Conservation (phyloP, 2,888 invertebrate species). For the Hetaerina titia region DNA sequence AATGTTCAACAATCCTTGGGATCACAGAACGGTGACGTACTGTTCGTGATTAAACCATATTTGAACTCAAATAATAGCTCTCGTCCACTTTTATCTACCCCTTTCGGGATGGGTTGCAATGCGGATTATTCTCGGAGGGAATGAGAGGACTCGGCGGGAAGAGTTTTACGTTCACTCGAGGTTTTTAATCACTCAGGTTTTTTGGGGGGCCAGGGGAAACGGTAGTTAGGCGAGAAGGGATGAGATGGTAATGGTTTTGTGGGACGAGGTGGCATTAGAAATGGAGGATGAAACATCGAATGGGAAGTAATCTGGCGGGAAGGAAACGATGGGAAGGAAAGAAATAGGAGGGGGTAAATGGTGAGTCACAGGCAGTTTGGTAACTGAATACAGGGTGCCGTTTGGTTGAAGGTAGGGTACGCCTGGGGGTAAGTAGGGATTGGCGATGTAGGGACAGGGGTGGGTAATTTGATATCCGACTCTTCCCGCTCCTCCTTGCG, state of each 20-base stretch:
- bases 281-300: neutral
- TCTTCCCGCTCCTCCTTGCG: neutral
- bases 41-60: too few relatives aligned
- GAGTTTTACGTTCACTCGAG: too few relatives aligned
- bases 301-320: neutral
- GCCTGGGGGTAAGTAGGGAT: neutral
- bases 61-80: too few relatives aligned
- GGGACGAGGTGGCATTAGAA: neutral
- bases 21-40: too few relatives aligned
- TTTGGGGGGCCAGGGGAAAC: neutral
- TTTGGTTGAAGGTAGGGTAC: neutral
- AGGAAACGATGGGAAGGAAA: neutral
- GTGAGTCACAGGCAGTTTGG: neutral
- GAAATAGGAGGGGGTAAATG: neutral
- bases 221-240: neutral
- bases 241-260: neutral
- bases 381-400: neutral
- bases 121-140: too few relatives aligned
- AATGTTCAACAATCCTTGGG: too few relatives aligned
- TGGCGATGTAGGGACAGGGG: neutral
- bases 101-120: too few relatives aligned
- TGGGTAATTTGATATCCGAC: slow-evolving; percentile 58
- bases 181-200: neutral
- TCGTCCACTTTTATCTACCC: too few relatives aligned
- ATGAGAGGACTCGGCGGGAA: too few relatives aligned